phyloP scores from a whole-genome alignment of 2,113 vertebrate species.

The Anas platyrhynchos region DNA sequence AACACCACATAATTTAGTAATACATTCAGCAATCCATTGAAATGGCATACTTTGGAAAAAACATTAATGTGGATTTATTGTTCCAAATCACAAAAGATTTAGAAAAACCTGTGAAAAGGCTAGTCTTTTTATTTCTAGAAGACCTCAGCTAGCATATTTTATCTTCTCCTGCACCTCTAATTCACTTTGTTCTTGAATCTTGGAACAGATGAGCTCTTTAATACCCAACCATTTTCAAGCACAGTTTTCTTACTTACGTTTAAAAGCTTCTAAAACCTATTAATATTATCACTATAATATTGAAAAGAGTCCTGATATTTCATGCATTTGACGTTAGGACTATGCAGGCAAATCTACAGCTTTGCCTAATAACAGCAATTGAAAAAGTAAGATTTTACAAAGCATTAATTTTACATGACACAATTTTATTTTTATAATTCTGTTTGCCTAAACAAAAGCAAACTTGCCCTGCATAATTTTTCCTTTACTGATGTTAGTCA shows the following conservation, averaged over 20 bases:
- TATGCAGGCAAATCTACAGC: not conserved
- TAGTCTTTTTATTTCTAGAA: not conserved
- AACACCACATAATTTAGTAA: not conserved
- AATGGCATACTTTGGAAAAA: not conserved
- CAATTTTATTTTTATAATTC: constrained; percentile 58
- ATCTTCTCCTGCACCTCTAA: not conserved
- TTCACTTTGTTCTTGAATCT: not conserved
- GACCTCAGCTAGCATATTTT: not conserved
- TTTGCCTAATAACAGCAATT: not conserved
- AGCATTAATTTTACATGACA: not conserved
- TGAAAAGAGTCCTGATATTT: not conserved
- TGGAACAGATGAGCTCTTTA: not conserved
- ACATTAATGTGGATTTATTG: not conserved
- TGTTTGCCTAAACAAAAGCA: constrained; percentile 68
- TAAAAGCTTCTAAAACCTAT: not conserved
- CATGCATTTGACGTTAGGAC: not conserved
- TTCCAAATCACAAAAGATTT: not conserved
- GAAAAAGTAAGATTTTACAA: constrained; percentile 24
- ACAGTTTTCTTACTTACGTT: not conserved
- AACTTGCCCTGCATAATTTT: constrained; percentile 47
- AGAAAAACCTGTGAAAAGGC: not conserved
- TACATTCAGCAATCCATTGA: not conserved
- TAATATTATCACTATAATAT: not conserved
- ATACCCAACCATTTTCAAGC: not conserved
- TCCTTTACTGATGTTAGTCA: constrained; percentile 37